Evolutionary conservation across 1,140 invertebrate species (phyloP).

Genomic region (Tenebrio molitor): DNA sequence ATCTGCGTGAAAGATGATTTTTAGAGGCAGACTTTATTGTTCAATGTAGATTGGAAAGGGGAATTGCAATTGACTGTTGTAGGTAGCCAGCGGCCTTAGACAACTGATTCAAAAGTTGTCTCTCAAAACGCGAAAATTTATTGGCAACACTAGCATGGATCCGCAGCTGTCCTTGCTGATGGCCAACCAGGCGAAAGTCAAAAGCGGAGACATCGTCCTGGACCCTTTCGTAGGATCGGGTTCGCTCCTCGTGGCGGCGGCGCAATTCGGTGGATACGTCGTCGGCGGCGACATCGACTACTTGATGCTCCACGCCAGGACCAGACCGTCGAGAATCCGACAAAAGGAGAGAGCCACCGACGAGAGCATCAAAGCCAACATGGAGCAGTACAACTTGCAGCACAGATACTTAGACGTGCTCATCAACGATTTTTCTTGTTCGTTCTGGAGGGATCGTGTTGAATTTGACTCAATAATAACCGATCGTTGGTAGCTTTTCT

Average conservation of each 20-base stretch:
- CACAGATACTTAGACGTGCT: slow-evolving; percentile 88
- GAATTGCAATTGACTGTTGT: slow-evolving; percentile 56
- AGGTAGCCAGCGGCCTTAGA: slow-evolving; percentile 87
- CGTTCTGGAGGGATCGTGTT: slow-evolving; percentile 80
- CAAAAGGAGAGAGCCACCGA: slow-evolving; percentile 83
- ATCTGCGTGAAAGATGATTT: too few species aligned
- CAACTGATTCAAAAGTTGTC: slow-evolving; percentile 84
- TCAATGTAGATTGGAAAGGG: too few species aligned
- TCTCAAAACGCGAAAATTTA: slow-evolving; percentile 92
- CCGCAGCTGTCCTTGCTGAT: slow-evolving; percentile 92
- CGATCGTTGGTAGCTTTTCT: slow-evolving; percentile 77
- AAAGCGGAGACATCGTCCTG: slow-evolving; percentile 80
- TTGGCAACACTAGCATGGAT: slow-evolving; percentile 98
- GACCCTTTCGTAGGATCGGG: slow-evolving; percentile 98
- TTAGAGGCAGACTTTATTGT: too few species aligned
- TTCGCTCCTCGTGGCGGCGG: slow-evolving; percentile 91
- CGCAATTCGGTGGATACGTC: slow-evolving; percentile 92
- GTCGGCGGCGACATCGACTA: slow-evolving; percentile 95
- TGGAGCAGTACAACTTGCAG: slow-evolving; percentile 86
- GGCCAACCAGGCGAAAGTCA: slow-evolving; percentile 91
- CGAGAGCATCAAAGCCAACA: slow-evolving; percentile 89
- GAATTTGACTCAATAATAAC: slow-evolving; percentile 91
- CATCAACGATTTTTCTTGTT: slow-evolving; percentile 89
- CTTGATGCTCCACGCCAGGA: slow-evolving; percentile 90
- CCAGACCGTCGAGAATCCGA: slow-evolving; percentile 81